Evolutionary conservation across 2,797 vertebrate genomes (phyloP), one percentile per base, ranked within the genome.

Genomic region (Pogonophryne albipinna): DNA sequence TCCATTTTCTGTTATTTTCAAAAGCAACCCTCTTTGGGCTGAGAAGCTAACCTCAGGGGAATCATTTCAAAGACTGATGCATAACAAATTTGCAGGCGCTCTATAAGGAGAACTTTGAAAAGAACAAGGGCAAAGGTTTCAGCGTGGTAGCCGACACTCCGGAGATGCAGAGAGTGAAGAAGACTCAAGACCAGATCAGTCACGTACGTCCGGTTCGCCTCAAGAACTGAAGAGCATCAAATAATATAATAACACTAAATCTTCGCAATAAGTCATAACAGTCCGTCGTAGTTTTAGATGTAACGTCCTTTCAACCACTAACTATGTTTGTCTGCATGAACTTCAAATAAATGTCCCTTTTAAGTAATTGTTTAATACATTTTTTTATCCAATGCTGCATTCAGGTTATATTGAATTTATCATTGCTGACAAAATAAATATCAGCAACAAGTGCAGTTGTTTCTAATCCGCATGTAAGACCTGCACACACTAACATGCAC

Each of bases 51-150:
- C 53, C 66, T n/a, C 20, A 19, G 31, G 2, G 14, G 8, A 66
- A 42, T 11, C 3, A 20, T 10, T 34, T 52, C 3, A 66, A 11
- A 51, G n/a, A 1, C 7, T 62, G 66, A 20, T 57, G 55, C 71
- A 57, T 46, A 34, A 46, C 9, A 72, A 47, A 64, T n/a, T 65
- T 51, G 97, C 85, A 99, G 97, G 97, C 97, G 10, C 96, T 97
- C 80, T 99, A 99, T 93, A 99, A 99, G 94, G 97, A 98, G 86
- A 97, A 99, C 6, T 99, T 99, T 87, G 97, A 99, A 85, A 98
- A 97, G 95, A 99, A 93, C 93, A 99, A 97, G 85, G 97, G 97
- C 0, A 97, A 96, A 74, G 97, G 96, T 0, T 99, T 97, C 94
- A 97, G 97, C 6, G 95, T 97, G 84, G 97, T 99, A 85, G 93